Conservation (phyloP, 2,113 vertebrate genomes). For the Marmota monax region DNA sequence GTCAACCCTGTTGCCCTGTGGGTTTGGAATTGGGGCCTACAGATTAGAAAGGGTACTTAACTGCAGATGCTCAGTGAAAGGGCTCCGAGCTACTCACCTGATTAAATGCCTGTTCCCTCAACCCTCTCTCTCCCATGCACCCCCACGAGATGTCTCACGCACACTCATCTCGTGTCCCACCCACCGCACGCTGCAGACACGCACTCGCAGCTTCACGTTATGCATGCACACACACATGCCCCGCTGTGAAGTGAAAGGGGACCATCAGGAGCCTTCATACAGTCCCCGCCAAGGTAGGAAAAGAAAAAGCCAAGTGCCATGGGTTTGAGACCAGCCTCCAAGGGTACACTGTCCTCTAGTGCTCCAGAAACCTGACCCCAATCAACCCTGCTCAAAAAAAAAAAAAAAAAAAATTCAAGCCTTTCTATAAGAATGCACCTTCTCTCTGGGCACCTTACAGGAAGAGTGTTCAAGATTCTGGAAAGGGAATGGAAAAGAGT, state of each 20-base stretch:
- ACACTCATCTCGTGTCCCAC: neutral
- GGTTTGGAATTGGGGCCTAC: neutral
- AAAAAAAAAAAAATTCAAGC: neutral
- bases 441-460: neutral
- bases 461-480: neutral
- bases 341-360: neutral
- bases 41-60: neutral
- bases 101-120: neutral
- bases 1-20: neutral
- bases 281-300: neutral
- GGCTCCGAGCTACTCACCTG: neutral
- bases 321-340: neutral
- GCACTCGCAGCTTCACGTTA: fast-evolving
- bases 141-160: neutral
- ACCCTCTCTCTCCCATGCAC: no score
- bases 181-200: neutral
- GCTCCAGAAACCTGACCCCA: neutral
- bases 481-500: neutral
- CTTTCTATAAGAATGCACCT: neutral
- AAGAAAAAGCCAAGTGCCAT: neutral
- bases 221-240: fast-evolving
- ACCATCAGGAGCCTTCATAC: neutral
- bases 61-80: neutral
- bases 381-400: neutral
- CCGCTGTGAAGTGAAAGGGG: no score